These are phyloP conservation scores for Microcaecilia unicolor DNA, from an alignment of 2,797 vertebrate genomes.

Conservation along the genomic window DNA sequence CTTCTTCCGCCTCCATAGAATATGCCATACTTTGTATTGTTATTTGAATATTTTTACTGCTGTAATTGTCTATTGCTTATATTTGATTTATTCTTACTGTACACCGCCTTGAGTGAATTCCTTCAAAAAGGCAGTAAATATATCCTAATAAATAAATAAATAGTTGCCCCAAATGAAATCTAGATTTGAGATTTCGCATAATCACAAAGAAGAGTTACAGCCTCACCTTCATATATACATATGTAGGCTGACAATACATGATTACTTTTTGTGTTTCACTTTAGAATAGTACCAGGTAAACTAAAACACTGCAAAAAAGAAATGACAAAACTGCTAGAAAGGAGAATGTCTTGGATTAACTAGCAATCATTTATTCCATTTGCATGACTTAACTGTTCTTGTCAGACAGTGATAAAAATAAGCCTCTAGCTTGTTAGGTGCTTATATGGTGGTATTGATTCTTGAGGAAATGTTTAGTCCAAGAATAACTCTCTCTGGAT, in stretches of 20 bases:
- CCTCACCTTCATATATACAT: constrained; percentile 32
- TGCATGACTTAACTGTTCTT: constrained; percentile 9
- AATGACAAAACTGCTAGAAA: no score
- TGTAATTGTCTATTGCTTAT: no score
- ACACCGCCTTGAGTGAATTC: no score
- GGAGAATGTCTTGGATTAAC: neutral
- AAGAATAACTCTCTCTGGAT: constrained; percentile 22
- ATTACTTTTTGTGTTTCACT: constrained; percentile 27
- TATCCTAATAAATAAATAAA: no score
- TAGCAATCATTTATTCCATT: constrained; percentile 10
- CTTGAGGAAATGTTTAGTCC: constrained; percentile 13
- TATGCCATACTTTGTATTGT: no score
- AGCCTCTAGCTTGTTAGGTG: constrained; percentile 25
- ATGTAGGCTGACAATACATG: constrained; percentile 23
- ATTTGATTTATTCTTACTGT: no score
- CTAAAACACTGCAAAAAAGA: no score
- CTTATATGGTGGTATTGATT: constrained; percentile 17
- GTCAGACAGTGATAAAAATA: constrained; percentile 11
- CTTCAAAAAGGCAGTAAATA: no score
- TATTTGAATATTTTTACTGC: no score
- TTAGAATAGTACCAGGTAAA: constrained; percentile 10
- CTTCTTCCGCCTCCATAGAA: no score
- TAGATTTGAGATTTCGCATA: no score
- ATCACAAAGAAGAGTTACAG: constrained; percentile 34
- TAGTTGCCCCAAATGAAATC: no score